phyloP scores from a whole-genome alignment of 1,140 invertebrate species.

The Drosophila pandora region DNA sequence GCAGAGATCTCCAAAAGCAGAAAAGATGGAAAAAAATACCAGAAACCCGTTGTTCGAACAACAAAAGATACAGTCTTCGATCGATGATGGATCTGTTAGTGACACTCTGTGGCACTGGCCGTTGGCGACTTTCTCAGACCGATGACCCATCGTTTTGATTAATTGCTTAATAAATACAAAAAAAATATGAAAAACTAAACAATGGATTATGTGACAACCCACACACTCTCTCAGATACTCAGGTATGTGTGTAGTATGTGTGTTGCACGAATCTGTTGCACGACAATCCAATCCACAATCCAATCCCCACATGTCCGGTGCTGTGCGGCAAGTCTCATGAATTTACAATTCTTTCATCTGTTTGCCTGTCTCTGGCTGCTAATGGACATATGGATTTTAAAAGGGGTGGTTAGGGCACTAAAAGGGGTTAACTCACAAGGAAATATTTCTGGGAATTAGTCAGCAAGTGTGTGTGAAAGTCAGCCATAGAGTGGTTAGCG shows the following conservation, averaged over 20 bases:
- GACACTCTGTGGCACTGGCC: not conserved
- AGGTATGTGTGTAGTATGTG: no score
- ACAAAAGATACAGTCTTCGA: constrained; percentile 21
- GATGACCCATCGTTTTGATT: constrained; percentile 28
- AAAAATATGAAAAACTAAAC: not conserved
- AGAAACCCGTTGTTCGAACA: constrained; percentile 28
- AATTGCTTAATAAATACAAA: constrained; percentile 22
- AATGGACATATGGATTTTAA: not conserved
- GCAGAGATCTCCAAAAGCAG: constrained; percentile 18
- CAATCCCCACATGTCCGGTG: not conserved
- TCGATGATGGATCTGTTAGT: constrained; percentile 12
- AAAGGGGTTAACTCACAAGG: no score
- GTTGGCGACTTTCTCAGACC: constrained; percentile 38
- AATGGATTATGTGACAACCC: not conserved
- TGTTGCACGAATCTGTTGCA: not conserved
- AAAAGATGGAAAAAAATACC: not conserved
- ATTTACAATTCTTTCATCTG: constrained; percentile 33
- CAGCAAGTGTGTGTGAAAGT: not conserved
- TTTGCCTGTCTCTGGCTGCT: constrained; percentile 3
- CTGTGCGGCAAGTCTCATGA: constrained; percentile 8
- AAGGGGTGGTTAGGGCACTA: no score
- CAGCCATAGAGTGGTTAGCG: not conserved
- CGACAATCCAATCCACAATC: constrained; percentile 1
- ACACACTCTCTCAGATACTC: not conserved
- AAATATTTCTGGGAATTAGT: not conserved